Evolutionary conservation across 2,797 vertebrate genomes (phyloP), one percentile per base, ranked within the genome.

Genomic region (Cyclopterus lumpus): DNA sequence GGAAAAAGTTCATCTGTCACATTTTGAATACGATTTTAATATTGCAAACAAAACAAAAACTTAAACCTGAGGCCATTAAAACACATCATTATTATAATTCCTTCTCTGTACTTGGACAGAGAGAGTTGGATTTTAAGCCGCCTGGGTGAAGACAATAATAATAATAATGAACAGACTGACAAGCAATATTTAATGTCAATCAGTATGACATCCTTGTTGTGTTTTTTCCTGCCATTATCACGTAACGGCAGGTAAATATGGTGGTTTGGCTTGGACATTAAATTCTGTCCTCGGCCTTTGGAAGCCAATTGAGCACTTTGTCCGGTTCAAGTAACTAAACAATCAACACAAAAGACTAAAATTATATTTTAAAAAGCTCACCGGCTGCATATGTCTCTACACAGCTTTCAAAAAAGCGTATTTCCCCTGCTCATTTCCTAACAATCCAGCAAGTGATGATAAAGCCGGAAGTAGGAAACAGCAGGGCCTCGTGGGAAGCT

Each of bases 401-500:
- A n/a, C 28, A 15, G 49, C 61, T 58, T 81, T 49, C 67, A 55
- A 65, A 72, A 67, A 66, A 54, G n/a, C 15, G 8, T 65, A 60
- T 8, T 71, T 80, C 79, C 82, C 59, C 58, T 76, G 53, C 48
- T 83, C 48, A 77, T 85, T 89, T 89, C 76, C 82, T 75, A 73
- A 58, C 76, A 84, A 77, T 78, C 53, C 67, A 77, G 57, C 18
- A 2, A 32, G 44, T 54, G 48, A 59, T 48, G 84, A 89, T 89
- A 86, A 89, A 89, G 80, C 16, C 18, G 57, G 83, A 81, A 79
- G 81, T 14, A 62, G 73, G 75, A 86, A 79, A 67, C 64, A 62
- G 62, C 14, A 1, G 42, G 53, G 77, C 69, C 81, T 81, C 60
- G 22, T 75, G 83, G 86, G 85, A 91, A 63, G 81, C 65, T 71